A percentile compares a stretch with the other conserved stretches of the same genome.
These are phyloP conservation scores for Drosophila novamexicana DNA, from an alignment of 1,140 invertebrate genomes.

Conservation along the genomic window DNA sequence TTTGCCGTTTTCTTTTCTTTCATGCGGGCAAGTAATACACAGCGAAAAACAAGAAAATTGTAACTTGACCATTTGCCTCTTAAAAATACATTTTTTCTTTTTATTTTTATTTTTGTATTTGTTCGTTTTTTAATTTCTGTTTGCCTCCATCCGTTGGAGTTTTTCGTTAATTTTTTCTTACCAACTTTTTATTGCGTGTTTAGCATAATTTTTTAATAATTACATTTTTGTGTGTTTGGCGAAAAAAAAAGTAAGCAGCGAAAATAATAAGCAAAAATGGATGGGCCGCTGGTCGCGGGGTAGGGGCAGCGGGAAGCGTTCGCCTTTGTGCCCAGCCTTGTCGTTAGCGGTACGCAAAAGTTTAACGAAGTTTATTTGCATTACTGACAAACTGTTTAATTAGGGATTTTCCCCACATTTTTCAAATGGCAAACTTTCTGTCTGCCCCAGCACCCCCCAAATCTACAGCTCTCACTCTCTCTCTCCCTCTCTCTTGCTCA, in stretches of 20 bases:
- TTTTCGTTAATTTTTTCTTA: slow-evolving; percentile 66
- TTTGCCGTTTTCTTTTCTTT: slow-evolving; percentile 42
- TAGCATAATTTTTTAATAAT: slow-evolving; percentile 83
- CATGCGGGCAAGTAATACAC: slow-evolving; percentile 58
- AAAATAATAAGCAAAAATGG: slow-evolving; percentile 69
- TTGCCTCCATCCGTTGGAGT: slow-evolving; percentile 15
- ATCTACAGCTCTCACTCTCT: not conserved
- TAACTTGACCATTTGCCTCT: slow-evolving; percentile 78
- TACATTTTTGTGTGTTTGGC: slow-evolving; percentile 81
- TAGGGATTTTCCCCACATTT: slow-evolving; percentile 79
- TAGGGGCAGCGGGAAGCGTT: slow-evolving; percentile 22
- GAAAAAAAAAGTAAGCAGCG: slow-evolving; percentile 44
- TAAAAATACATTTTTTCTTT: slow-evolving; percentile 68
- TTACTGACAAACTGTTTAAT: slow-evolving; percentile 83
- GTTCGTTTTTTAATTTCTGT: slow-evolving; percentile 53
- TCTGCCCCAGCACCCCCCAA: not conserved
- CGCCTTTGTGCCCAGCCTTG: slow-evolving; percentile 33
- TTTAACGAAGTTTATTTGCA: slow-evolving; percentile 81
- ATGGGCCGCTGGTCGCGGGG: not conserved
- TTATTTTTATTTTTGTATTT: slow-evolving; percentile 21
- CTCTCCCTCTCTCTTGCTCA: not conserved
- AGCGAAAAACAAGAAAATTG: slow-evolving; percentile 55
- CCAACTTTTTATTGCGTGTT: slow-evolving; percentile 81
- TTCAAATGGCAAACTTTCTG: slow-evolving; percentile 65
- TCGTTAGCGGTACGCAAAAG: slow-evolving; percentile 71